Percentiles rank a stretch among this genome's conserved stretches.
Conservation (phyloP, 2,888 invertebrate species). For the Rhingia rostrata region DNA sequence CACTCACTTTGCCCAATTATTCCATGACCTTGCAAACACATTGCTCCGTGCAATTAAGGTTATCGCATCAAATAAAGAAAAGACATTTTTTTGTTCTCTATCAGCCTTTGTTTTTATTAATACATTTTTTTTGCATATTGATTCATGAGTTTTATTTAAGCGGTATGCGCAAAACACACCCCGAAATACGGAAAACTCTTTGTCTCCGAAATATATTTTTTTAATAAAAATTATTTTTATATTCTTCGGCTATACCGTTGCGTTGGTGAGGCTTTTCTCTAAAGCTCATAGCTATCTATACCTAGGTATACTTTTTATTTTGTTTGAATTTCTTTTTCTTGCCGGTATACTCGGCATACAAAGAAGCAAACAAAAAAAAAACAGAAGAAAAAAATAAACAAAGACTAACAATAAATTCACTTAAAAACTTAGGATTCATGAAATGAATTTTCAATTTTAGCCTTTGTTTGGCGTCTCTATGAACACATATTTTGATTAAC, state of each 20-base stretch:
- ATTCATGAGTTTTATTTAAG: too few species aligned
- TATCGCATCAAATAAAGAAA: not conserved
- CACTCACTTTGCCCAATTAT: not conserved
- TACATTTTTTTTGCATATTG: not conserved
- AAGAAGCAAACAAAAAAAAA: conserved; percentile 3
- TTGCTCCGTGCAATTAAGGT: conserved; percentile 2
- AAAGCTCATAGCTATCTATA: not conserved
- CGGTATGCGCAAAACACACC: not conserved
- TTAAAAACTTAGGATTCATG: conserved; percentile 11
- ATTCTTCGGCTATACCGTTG: not conserved
- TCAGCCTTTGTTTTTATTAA: conserved; percentile 1
- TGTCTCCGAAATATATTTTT: conserved; percentile 4
- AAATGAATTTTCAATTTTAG: not conserved
- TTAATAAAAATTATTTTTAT: conserved; percentile 18
- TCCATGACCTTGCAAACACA: not conserved
- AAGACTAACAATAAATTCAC: conserved; percentile 2
- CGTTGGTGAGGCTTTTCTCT: not conserved
- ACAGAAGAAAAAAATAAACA: not conserved
- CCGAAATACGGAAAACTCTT: not conserved
- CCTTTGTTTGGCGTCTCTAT: conserved; percentile 5
- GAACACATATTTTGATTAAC: conserved; percentile 2
- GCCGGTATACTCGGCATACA: conserved; percentile 5
- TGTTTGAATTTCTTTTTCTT: not conserved
- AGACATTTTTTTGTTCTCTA: not conserved
- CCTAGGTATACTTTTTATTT: conserved; percentile 6